Evolutionary conservation across 2,797 vertebrate genomes (phyloP), one percentile per base, ranked within the genome.

Genomic region (Eutrigla gurnardus): DNA sequence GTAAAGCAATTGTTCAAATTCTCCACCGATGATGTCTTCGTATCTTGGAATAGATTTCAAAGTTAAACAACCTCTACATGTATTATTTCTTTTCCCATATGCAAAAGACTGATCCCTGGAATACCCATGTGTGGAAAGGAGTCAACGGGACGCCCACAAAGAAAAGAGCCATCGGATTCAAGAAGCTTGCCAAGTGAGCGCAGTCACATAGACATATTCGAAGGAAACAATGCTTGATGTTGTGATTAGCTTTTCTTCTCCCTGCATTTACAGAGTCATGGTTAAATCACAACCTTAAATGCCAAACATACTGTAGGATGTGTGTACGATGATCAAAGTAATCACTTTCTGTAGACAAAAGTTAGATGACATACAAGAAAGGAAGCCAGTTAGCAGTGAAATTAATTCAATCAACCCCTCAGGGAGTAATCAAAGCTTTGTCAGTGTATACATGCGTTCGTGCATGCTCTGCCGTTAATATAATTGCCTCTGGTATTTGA

Each of bases 121-220:
- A 97, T 86, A 97, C 95, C 36, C 95, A 99, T 0, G 69, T 98
- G 82, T 99, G 98, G 98, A 99, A 98, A 91, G 97, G 96, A 12
- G 95, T 97, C 88, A 99, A 99, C 0, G 98, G 97, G 46, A 99
- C 98, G 0, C 98, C 98, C 32, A 99, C 97, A 10, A 99, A 99
- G 93, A 97, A 98, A 83, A 95, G 97, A 88, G 94, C 97, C 65
- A 99, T 99, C 2, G 97, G 98, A 87, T 99, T 99, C 89, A 99
- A 99, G 93, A 99, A 99, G 85, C 92, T 99, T 69, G 98, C 98
- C 70, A 99, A 99, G 98, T 99, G 85, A 97, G 96, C 95, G 52
- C 8, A 59, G 35, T 33, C 46, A 11, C 10, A 5, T 7, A 36
- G 25, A 39, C 17, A 43, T 33, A 43, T 18, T 5, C 7, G 6